A percentile compares a stretch with the other conserved stretches of the same genome.
Evolutionary conservation across 2,113 vertebrate species (phyloP).

Genomic region (Peucedramus taeniatus): DNA sequence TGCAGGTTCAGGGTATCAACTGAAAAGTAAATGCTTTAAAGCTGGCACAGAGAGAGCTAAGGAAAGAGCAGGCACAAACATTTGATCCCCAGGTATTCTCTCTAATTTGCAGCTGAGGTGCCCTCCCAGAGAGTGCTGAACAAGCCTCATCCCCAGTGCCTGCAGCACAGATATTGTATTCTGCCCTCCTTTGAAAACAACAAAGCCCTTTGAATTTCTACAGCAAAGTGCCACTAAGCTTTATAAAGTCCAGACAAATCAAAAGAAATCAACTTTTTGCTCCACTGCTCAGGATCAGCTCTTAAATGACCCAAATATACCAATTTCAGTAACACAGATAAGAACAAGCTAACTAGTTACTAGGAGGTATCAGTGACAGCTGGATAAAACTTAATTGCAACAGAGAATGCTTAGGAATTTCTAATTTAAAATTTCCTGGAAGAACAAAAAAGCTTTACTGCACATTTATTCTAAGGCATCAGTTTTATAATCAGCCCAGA

Average conservation of each 20-base stretch:
- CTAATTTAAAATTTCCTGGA: not conserved
- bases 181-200: not conserved
- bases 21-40: not conserved
- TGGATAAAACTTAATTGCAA: slow-evolving; percentile 17
- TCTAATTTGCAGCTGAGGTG: not conserved
- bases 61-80: not conserved
- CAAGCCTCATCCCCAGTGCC: not conserved
- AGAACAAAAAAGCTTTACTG: not conserved
- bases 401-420: not conserved
- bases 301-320: not conserved
- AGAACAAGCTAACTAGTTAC: not conserved
- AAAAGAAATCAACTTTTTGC: not conserved
- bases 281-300: not conserved
- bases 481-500: not conserved
- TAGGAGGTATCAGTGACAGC: not conserved
- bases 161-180: not conserved
- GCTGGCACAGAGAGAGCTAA: not conserved
- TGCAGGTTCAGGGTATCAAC: not conserved
- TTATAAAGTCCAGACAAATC: not conserved
- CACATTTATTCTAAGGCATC: not conserved
- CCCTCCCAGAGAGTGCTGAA: not conserved
- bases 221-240: not conserved
- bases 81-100: not conserved
- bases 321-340: not conserved
- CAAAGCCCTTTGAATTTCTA: not conserved